Conservation (phyloP, 2,797 vertebrate genomes). For the Peromyscus melanophrys region DNA sequence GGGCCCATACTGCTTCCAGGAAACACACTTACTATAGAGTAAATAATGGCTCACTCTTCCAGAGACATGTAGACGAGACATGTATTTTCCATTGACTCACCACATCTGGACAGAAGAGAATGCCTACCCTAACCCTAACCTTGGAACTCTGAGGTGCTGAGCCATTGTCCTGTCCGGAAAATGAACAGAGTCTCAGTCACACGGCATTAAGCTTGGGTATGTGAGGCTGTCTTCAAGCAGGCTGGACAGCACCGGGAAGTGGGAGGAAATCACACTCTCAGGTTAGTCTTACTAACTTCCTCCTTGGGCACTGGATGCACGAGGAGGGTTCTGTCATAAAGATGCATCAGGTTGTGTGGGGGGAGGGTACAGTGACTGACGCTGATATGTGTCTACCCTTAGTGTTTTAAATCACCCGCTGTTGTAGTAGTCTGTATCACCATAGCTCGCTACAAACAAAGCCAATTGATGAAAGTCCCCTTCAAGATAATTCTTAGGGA, state of each 20-base stretch:
- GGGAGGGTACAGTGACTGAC: background rate
- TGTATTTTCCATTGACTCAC: background rate
- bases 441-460: background rate
- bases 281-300: slow-evolving; percentile 64
- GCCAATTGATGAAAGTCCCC: background rate
- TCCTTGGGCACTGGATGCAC: background rate
- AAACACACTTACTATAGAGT: background rate
- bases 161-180: slow-evolving; percentile 6
- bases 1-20: background rate
- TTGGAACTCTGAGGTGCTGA: background rate
- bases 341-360: background rate
- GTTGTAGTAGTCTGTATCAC: background rate
- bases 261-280: slow-evolving; percentile 51
- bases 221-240: slow-evolving; percentile 51
- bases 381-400: too few relatives aligned
- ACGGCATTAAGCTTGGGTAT: background rate
- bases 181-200: slow-evolving; percentile 54
- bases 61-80: background rate
- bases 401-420: too few relatives aligned
- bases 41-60: background rate
- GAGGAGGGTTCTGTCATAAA: background rate
- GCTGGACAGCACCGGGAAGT: background rate
- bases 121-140: background rate
- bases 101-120: background rate
- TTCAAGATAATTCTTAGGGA: background rate